Evolutionary conservation across 92 coral and sea anemone species (phyloP).

Genomic region (Muricea muricata): DNA sequence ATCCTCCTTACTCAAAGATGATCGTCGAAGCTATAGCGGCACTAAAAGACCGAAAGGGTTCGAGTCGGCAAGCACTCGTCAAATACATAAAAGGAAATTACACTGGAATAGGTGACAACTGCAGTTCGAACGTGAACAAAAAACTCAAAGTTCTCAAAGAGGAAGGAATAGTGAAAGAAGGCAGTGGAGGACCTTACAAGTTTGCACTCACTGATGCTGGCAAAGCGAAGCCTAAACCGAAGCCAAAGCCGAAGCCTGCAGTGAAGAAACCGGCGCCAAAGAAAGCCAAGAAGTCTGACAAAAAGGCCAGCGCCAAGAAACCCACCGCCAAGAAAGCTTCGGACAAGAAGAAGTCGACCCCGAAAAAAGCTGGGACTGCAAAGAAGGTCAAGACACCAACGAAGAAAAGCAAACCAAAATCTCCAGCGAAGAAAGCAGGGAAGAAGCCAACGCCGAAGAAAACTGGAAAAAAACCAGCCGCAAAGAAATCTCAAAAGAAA

Average conservation of each 20-base stretch:
- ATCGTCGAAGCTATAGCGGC: not conserved
- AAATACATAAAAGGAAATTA: slow-evolving; percentile 75
- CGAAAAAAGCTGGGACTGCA: slow-evolving; percentile 29
- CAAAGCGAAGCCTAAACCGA: slow-evolving; percentile 6
- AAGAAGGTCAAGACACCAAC: too few species aligned
- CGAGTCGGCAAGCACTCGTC: slow-evolving; percentile 85
- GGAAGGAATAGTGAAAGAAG: slow-evolving; percentile 58
- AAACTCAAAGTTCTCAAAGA: slow-evolving; percentile 64
- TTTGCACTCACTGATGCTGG: slow-evolving; percentile 29
- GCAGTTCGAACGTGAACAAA: slow-evolving; percentile 16
- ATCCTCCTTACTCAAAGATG: not conserved
- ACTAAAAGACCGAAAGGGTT: slow-evolving; percentile 61
- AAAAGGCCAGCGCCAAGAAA: slow-evolving; percentile 53
- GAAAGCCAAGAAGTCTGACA: slow-evolving; percentile 44
- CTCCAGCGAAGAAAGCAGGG: slow-evolving; percentile 1
- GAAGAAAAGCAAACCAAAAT: not conserved
- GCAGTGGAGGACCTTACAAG: slow-evolving; percentile 75
- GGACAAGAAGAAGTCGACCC: slow-evolving; percentile 8
- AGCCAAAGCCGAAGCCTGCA: slow-evolving; percentile 15
- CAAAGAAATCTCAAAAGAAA: slow-evolving; percentile 17
- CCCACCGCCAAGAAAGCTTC: slow-evolving; percentile 44
- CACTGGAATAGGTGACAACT: slow-evolving; percentile 35
- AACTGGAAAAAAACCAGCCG: not conserved
- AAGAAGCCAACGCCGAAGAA: slow-evolving; percentile 4
- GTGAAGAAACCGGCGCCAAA: slow-evolving; percentile 59